These are phyloP conservation scores for Calephelis virginiensis DNA, from an alignment of 1,140 invertebrate species.

Conservation along the genomic window DNA sequence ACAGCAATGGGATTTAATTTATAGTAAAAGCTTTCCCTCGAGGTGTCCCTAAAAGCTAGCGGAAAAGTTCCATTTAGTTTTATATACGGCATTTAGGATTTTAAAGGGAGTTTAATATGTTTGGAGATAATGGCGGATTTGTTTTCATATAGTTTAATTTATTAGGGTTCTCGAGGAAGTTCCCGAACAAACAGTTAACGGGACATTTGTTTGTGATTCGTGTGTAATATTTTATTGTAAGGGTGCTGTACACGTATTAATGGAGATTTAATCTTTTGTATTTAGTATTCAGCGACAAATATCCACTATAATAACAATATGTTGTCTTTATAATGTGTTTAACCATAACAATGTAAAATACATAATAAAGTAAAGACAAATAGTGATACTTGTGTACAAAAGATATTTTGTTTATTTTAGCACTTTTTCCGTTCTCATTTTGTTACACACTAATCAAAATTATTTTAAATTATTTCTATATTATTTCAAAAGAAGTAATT, in stretches of 20 bases:
- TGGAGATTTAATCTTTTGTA: background rate
- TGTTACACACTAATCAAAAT: no score
- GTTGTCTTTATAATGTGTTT: no score
- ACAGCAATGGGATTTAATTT: constrained; percentile 8
- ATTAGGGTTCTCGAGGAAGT: constrained; percentile 5
- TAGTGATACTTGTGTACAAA: no score
- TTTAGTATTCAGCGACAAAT: background rate
- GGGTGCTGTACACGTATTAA: constrained; percentile 1
- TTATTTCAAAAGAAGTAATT: no score
- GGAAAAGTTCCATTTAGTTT: constrained; percentile 16
- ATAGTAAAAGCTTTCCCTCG: constrained; percentile 11
- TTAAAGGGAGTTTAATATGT: constrained; percentile 12
- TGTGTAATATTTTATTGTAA: constrained; percentile 4
- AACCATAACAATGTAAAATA: no score
- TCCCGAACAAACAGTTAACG: constrained; percentile 15
- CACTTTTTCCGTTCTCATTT: no score
- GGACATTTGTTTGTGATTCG: constrained; percentile 3
- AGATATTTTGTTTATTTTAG: no score
- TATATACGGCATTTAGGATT: constrained; percentile 16
- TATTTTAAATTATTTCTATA: no score
- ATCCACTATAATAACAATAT: background rate
- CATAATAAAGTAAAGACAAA: no score
- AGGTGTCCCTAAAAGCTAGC: constrained; percentile 1
- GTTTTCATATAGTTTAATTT: constrained; percentile 17
- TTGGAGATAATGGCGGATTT: constrained; percentile 11